Evolutionary conservation across 2,113 vertebrate species (phyloP).

Genomic region (Perca flavescens): DNA sequence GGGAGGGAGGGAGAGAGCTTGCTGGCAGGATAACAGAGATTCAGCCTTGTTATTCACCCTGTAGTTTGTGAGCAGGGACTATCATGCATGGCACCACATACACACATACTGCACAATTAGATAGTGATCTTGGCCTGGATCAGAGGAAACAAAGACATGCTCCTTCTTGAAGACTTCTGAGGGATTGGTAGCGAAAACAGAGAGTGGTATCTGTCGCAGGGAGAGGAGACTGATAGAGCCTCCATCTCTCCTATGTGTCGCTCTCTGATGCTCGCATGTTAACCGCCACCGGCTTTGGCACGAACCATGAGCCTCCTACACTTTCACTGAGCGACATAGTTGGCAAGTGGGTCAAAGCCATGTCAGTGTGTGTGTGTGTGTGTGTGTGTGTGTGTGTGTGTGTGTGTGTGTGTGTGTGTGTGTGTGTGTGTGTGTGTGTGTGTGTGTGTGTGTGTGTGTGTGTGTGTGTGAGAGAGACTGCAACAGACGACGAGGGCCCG

Average conservation of each 20-base stretch:
- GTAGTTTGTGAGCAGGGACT: slow-evolving; percentile 29
- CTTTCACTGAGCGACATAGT: slow-evolving; percentile 61
- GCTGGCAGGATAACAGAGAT: slow-evolving; percentile 33
- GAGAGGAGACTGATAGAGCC: slow-evolving; percentile 73
- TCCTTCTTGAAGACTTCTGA: slow-evolving; percentile 65
- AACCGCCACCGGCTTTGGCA: slow-evolving; percentile 72
- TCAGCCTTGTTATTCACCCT: slow-evolving; percentile 46
- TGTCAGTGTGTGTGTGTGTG: slow-evolving; percentile 24
- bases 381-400: slow-evolving; percentile 9
- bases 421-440: slow-evolving; percentile 24
- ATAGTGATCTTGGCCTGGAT: slow-evolving; percentile 69
- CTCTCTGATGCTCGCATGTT: slow-evolving; percentile 75
- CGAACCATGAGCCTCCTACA: slow-evolving; percentile 65
- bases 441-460: slow-evolving; percentile 25
- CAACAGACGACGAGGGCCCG: slow-evolving; percentile 30
- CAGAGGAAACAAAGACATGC: slow-evolving; percentile 65
- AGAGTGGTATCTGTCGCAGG: slow-evolving; percentile 50
- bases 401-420: slow-evolving; percentile 8
- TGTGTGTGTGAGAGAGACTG: slow-evolving; percentile 37
- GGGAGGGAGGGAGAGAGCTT: neutral
- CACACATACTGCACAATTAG: neutral
- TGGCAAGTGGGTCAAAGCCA: slow-evolving; percentile 59
- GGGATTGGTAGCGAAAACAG: slow-evolving; percentile 60
- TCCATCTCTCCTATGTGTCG: slow-evolving; percentile 64
- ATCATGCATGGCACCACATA: slow-evolving; percentile 44